Evolutionary conservation across 2,113 vertebrate genomes (phyloP).

Genomic region (Ceuthmochares aereus): DNA sequence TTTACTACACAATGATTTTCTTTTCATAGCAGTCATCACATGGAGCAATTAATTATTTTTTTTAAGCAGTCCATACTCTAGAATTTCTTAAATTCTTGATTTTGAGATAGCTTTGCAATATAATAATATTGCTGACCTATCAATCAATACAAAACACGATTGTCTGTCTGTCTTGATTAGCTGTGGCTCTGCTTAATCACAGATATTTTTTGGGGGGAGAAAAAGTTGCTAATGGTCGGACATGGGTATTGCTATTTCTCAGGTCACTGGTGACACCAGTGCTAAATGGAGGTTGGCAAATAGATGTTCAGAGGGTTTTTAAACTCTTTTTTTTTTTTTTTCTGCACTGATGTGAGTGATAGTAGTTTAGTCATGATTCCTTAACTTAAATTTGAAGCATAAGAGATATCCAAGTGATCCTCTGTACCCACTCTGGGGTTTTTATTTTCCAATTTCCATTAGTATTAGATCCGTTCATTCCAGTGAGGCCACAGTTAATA

Average conservation of each 20-base stretch:
- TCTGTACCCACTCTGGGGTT: not conserved
- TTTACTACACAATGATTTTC: not conserved
- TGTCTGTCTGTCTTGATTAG: not conserved
- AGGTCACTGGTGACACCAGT: not conserved
- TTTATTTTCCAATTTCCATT: constrained; percentile 10
- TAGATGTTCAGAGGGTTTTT: not conserved
- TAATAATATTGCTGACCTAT: not conserved
- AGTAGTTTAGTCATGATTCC: not conserved
- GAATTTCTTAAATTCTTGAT: not conserved
- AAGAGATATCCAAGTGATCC: not conserved
- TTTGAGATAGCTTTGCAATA: not conserved
- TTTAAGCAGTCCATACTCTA: not conserved
- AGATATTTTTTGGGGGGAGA: not conserved
- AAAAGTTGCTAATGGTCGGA: not conserved
- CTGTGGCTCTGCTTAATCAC: not conserved
- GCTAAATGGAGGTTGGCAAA: not conserved
- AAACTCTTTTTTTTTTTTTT: not conserved
- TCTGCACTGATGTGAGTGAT: not conserved
- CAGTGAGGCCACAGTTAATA: not conserved
- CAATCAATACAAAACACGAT: not conserved
- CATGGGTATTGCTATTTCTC: not conserved
- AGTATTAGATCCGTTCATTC: not conserved
- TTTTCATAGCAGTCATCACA: not conserved
- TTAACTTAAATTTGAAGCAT: not conserved
- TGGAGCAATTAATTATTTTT: not conserved